Conservation (phyloP, 2,113 vertebrate genomes). For the pig (Sus scrofa) region DNA sequence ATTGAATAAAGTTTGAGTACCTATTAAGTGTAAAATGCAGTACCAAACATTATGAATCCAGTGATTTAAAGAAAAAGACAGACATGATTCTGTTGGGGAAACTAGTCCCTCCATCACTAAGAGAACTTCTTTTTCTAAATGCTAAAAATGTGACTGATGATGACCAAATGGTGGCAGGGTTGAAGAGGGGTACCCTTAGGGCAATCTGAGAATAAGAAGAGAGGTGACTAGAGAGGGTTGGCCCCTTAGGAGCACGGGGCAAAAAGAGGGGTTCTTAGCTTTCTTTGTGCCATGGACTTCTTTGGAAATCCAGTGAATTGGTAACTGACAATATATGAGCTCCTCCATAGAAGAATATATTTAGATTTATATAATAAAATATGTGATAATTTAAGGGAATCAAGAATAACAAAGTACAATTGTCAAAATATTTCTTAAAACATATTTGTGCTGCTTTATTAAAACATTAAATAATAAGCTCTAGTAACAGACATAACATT, state of each 20-base stretch:
- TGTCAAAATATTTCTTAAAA: conserved; percentile 47
- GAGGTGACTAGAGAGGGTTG: neutral
- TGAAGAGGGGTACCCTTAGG: rapidly evolving
- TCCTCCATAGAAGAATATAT: neutral
- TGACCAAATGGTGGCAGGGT: neutral
- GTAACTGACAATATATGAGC: neutral
- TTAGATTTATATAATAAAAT: conserved; percentile 13
- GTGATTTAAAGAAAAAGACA: neutral
- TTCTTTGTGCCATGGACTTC: neutral
- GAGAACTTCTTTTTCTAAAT: neutral
- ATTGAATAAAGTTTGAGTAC: neutral
- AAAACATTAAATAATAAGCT: neutral
- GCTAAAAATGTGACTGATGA: neutral
- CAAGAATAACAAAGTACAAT: neutral
- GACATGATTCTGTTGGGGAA: neutral
- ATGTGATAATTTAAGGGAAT: neutral
- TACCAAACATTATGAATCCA: neutral
- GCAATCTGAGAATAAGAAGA: neutral
- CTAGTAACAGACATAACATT: neutral
- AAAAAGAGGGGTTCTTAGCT: neutral
- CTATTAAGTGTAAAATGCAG: neutral
- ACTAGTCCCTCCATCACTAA: neutral
- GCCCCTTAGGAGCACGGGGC: neutral
- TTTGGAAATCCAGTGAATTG: neutral
- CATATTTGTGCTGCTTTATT: conserved; percentile 26